phyloP scores from a whole-genome alignment of 2,113 vertebrate genomes.

The Microcebus jonahi region DNA sequence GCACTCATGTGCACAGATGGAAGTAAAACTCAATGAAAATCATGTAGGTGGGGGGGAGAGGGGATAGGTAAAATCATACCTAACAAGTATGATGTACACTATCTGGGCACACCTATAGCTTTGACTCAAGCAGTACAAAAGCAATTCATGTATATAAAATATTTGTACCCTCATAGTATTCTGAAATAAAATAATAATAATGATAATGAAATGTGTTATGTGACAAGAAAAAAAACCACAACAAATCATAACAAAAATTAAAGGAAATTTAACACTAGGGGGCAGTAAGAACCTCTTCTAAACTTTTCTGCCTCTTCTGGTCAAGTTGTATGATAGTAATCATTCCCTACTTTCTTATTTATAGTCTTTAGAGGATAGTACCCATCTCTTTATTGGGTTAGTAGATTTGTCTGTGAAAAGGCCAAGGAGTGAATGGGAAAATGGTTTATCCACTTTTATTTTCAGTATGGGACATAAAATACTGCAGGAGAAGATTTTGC shows the following conservation, averaged over 20 bases:
- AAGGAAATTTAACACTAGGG: constrained; percentile 45
- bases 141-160: too few relatives aligned
- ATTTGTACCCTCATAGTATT: too few relatives aligned
- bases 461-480: background rate
- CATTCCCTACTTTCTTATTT: background rate
- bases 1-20: too few relatives aligned
- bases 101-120: too few relatives aligned
- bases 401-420: background rate
- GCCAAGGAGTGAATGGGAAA: background rate
- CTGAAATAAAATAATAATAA: too few relatives aligned
- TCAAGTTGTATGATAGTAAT: background rate
- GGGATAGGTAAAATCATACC: too few relatives aligned
- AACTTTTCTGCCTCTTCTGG: background rate
- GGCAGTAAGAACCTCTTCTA: constrained; percentile 24
- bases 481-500: background rate
- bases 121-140: too few relatives aligned
- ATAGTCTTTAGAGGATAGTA: background rate
- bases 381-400: background rate
- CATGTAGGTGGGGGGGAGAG: too few relatives aligned
- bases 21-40: too few relatives aligned
- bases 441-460: background rate
- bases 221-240: too few relatives aligned
- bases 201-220: too few relatives aligned
- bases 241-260: background rate
- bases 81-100: too few relatives aligned